phyloP scores from a whole-genome alignment of 2,888 invertebrate species.

The Mimumesa dahlbomi region DNA sequence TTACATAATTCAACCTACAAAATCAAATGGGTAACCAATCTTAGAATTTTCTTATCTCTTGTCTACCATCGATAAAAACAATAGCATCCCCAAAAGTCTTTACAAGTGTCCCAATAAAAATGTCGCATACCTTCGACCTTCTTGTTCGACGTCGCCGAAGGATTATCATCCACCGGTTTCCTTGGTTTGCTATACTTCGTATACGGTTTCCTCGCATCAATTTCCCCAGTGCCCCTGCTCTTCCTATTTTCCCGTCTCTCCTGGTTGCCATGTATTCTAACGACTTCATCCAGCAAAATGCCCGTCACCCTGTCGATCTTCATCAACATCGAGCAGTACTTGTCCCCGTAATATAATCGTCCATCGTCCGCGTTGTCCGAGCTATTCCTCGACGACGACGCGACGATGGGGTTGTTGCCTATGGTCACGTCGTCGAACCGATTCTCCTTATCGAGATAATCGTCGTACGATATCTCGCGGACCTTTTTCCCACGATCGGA shows the following conservation, averaged over 20 bases:
- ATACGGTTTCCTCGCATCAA: conserved; percentile 10
- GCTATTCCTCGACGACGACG: neutral
- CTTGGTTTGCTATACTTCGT: conserved; percentile 19
- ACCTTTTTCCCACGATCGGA: too few species aligned
- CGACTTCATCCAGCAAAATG: conserved; percentile 11
- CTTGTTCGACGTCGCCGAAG: neutral
- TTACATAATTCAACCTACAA: too few species aligned
- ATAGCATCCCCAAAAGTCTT: too few species aligned
- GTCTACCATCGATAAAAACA: too few species aligned
- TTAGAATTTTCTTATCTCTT: too few species aligned
- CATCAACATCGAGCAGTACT: conserved; percentile 1
- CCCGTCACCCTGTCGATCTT: conserved; percentile 4
- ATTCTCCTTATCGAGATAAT: conserved; percentile 22
- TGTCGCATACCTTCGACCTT: neutral
- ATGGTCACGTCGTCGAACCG: neutral
- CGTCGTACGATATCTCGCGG: neutral
- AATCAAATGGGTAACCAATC: too few species aligned
- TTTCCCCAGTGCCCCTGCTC: neutral
- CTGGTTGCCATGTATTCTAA: neutral
- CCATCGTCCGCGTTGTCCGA: too few species aligned
- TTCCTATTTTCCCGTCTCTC: neutral
- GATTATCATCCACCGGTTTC: neutral
- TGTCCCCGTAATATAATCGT: neutral
- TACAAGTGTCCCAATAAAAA: too few species aligned
- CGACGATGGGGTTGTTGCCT: neutral